Evolutionary conservation across 92 coral and sea anemone species (phyloP).

Genomic region (Zoanthus solanderi): DNA sequence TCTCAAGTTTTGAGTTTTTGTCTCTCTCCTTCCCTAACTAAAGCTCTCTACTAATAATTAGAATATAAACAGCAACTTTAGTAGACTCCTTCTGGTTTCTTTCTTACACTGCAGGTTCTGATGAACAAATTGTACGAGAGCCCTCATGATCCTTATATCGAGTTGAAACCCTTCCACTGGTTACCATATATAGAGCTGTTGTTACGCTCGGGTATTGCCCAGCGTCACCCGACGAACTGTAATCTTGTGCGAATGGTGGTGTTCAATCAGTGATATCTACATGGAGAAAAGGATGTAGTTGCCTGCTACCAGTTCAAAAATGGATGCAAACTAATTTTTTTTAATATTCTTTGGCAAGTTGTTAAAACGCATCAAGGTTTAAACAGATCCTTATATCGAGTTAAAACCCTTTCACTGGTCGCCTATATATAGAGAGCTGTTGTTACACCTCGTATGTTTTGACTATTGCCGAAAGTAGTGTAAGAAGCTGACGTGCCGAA

Average conservation of each 20-base stretch:
- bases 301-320: not conserved
- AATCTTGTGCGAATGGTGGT: conserved; percentile 85
- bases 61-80: no score
- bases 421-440: conserved; percentile 83
- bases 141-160: conserved; percentile 91
- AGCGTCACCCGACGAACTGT: conserved; percentile 86
- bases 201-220: conserved; percentile 82
- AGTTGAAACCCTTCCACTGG: conserved; percentile 79
- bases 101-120: conserved; percentile 62
- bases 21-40: no score
- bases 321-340: no score
- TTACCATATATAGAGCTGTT: conserved; percentile 92
- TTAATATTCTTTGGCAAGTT: no score
- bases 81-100: no score
- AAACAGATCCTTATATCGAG: conserved; percentile 76
- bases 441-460: conserved; percentile 53
- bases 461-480: no score
- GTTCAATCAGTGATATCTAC: conserved; percentile 44
- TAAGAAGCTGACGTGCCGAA: no score
- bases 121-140: conserved; percentile 79
- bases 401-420: conserved; percentile 82
- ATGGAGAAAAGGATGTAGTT: not conserved
- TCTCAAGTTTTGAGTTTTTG: no score
- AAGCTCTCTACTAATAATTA: no score
- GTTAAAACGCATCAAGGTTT: no score